phyloP scores from a whole-genome alignment of 2,888 invertebrate species.

The Lamellibrachia satsuma region DNA sequence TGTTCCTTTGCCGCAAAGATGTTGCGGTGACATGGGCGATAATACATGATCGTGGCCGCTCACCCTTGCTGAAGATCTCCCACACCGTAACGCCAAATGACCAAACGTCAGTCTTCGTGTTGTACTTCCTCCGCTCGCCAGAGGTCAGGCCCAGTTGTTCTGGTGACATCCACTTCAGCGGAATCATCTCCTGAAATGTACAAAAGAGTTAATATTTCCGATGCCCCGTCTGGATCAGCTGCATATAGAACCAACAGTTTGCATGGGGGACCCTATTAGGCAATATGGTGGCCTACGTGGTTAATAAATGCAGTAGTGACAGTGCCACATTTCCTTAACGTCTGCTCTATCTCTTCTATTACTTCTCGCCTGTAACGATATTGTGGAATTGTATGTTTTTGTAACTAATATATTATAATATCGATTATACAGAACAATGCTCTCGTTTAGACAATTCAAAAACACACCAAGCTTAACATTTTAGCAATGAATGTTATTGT shows the following conservation, averaged over 20 bases:
- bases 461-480: too few relatives aligned
- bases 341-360: too few relatives aligned
- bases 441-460: too few relatives aligned
- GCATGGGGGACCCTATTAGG: too few relatives aligned
- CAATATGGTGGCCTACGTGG: too few relatives aligned
- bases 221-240: not conserved
- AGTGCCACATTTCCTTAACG: too few relatives aligned
- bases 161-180: constrained; percentile 29
- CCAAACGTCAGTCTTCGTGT: constrained; percentile 28
- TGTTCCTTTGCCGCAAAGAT: not conserved
- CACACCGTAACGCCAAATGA: constrained; percentile 31
- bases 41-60: not conserved
- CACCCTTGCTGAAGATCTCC: constrained; percentile 32
- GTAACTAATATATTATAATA: too few relatives aligned
- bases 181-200: constrained; percentile 24
- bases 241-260: not conserved
- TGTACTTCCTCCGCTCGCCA: constrained; percentile 20
- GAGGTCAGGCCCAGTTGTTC: constrained; percentile 18
- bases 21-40: not conserved
- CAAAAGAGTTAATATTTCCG: not conserved
- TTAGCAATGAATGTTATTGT: too few relatives aligned
- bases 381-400: too few relatives aligned
- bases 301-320: too few relatives aligned
- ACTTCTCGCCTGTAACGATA: too few relatives aligned
- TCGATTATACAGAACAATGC: too few relatives aligned